phyloP scores from a whole-genome alignment of 2,113 vertebrate species.

The Tragelaphus buxtoni region DNA sequence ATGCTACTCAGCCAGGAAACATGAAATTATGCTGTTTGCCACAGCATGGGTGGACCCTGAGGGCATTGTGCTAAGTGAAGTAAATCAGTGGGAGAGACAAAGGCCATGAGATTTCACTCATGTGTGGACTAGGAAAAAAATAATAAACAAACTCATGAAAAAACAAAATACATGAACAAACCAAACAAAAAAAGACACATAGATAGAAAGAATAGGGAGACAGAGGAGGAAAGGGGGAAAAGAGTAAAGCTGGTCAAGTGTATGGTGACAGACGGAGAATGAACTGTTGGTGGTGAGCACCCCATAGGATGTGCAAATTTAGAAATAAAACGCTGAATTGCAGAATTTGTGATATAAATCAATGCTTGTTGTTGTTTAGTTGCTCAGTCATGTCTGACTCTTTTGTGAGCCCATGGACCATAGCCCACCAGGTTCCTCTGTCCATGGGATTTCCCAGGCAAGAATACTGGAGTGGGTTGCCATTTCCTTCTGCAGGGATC shows the following conservation, averaged over 20 bases:
- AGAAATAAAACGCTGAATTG: too few relatives aligned
- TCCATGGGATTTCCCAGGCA: background rate
- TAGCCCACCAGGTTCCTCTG: background rate
- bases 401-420: background rate
- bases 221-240: background rate
- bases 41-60: accelerated
- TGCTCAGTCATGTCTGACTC: background rate
- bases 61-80: background rate
- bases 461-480: background rate
- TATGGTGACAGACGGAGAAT: background rate
- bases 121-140: background rate
- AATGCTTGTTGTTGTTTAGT: background rate
- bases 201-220: background rate
- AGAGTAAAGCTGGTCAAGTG: background rate
- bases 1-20: background rate
- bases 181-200: accelerated
- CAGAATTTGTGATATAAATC: background rate
- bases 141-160: background rate
- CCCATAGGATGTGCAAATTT: background rate
- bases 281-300: background rate
- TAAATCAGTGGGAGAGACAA: background rate
- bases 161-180: background rate
- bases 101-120: background rate
- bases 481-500: background rate
- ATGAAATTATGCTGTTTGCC: background rate